phyloP scores from a whole-genome alignment of 2,113 vertebrate genomes.

The Corythoichthys haematopterus region DNA sequence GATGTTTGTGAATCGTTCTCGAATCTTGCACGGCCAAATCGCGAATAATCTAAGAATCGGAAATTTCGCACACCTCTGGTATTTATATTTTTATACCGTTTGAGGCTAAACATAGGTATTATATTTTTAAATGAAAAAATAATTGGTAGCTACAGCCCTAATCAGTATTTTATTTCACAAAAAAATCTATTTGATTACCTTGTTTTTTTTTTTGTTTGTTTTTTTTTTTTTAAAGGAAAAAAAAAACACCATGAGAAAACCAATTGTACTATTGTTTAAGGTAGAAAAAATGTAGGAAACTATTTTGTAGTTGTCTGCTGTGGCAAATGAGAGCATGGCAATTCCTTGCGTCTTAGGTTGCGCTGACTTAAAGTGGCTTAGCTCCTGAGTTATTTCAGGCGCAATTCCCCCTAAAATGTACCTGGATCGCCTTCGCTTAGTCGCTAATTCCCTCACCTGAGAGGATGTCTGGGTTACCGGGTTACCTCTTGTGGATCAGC shows the following conservation, averaged over 20 bases:
- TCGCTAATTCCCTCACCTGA: slow-evolving; percentile 33
- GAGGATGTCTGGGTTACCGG: slow-evolving; percentile 5
- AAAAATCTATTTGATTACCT: too few species aligned
- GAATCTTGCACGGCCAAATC: too few species aligned
- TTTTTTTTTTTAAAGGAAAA: too few species aligned
- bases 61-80: too few species aligned
- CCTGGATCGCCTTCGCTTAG: slow-evolving; percentile 27
- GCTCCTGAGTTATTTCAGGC: slow-evolving; percentile 21
- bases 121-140: too few species aligned
- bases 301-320: background rate
- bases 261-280: background rate
- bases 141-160: too few species aligned
- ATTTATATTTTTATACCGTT: too few species aligned
- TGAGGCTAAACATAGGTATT: too few species aligned
- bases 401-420: slow-evolving; percentile 12
- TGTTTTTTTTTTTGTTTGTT: too few species aligned
- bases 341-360: slow-evolving; percentile 7
- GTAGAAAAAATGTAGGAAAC: background rate
- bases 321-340: slow-evolving; percentile 10
- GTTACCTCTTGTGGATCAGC: slow-evolving; percentile 27
- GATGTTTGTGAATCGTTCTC: too few species aligned
- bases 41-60: too few species aligned
- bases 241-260: background rate
- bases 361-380: slow-evolving; percentile 31
- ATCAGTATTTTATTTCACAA: too few species aligned